Evolutionary conservation across 2,888 invertebrate genomes (phyloP).

Genomic region (Rhabditophanes sp.): DNA sequence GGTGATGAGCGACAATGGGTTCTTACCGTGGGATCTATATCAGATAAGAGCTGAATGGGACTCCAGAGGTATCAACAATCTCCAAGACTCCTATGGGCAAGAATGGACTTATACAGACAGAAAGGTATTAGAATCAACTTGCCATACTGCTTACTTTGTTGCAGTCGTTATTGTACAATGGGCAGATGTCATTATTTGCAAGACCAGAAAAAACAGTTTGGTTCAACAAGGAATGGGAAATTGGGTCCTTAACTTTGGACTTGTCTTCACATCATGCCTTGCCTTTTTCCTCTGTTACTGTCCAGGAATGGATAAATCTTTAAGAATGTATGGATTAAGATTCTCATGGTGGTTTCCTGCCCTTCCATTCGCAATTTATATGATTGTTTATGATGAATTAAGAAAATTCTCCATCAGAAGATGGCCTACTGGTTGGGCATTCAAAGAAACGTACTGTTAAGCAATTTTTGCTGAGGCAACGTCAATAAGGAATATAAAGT

Average conservation of each 20-base stretch:
- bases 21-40: conserved; percentile 69
- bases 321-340: conserved; percentile 53
- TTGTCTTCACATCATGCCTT: conserved; percentile 78
- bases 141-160: conserved; percentile 48
- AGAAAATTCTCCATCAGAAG: conserved; percentile 88
- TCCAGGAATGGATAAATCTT: conserved; percentile 89
- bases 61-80: conserved; percentile 87
- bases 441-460: conserved; percentile 87
- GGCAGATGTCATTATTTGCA: conserved; percentile 48
- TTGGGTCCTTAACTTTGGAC: conserved; percentile 85
- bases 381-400: conserved; percentile 95
- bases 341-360: conserved; percentile 98
- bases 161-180: conserved; percentile 48
- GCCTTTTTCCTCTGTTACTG: conserved; percentile 88
- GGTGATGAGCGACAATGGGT: conserved; percentile 98
- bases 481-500: not conserved
- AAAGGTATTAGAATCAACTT: conserved; percentile 27
- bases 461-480: not conserved
- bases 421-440: conserved; percentile 94
- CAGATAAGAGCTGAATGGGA: conserved; percentile 94
- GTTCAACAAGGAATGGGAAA: conserved; percentile 52
- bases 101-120: conserved; percentile 66
- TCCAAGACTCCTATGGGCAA: conserved; percentile 91
- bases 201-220: conserved; percentile 46
- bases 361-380: conserved; percentile 87